Conservation (phyloP, 1,140 invertebrate species). For the Orussus abietinus region DNA sequence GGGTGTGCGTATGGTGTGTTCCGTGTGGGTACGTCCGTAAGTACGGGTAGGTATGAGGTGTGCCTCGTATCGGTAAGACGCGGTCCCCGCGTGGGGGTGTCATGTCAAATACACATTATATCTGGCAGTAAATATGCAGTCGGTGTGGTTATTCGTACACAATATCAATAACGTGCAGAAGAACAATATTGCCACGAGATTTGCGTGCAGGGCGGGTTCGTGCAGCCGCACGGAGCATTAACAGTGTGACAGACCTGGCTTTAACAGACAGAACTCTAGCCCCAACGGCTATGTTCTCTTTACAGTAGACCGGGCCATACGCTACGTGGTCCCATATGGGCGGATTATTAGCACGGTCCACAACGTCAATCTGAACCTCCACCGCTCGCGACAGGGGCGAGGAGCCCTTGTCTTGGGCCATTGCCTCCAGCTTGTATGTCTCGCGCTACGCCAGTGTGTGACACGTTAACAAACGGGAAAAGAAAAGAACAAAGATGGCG, state of each 20-base stretch:
- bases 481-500: constrained; percentile 60
- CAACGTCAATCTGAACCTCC: constrained; percentile 95
- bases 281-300: constrained; percentile 94
- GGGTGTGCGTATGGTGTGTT: too few species aligned
- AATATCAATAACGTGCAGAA: constrained; percentile 56
- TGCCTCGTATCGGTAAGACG: too few species aligned
- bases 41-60: too few species aligned
- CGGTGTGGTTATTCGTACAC: constrained; percentile 44
- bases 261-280: constrained; percentile 95
- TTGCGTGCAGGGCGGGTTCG: constrained; percentile 53
- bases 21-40: too few species aligned
- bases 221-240: constrained; percentile 53
- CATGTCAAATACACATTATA: too few species aligned
- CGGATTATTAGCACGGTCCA: constrained; percentile 95
- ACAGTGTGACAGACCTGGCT: constrained; percentile 85
- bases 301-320: constrained; percentile 94
- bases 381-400: constrained; percentile 89
- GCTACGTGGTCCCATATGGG: constrained; percentile 93
- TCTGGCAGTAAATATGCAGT: neutral
- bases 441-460: constrained; percentile 71
- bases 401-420: constrained; percentile 93
- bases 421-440: constrained; percentile 94
- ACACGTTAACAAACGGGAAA: constrained; percentile 57
- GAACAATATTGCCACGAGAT: constrained; percentile 53
- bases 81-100: too few species aligned